Conservation (phyloP, 2,888 invertebrate genomes). For the Cheilosia variabilis region DNA sequence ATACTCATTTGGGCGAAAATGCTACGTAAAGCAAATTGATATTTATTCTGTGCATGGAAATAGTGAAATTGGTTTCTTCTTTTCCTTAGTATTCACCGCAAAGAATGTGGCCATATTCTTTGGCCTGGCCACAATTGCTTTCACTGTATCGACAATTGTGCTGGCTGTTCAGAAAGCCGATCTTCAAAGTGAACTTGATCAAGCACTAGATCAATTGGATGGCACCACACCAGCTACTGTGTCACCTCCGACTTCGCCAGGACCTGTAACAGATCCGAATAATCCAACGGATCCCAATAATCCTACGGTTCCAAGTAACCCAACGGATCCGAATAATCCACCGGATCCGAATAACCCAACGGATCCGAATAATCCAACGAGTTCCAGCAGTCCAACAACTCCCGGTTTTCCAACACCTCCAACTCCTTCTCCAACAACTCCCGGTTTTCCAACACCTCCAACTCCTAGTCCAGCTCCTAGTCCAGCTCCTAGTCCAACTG, state of each 20-base stretch:
- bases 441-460: background rate
- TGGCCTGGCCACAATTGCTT: constrained; percentile 80
- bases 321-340: background rate
- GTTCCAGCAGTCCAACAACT: background rate
- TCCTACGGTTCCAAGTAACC: background rate
- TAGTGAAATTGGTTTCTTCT: background rate
- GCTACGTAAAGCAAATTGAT: constrained; percentile 31
- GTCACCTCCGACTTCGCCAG: constrained; percentile 10
- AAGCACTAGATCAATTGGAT: constrained; percentile 79
- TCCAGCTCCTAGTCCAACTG: constrained; percentile 1
- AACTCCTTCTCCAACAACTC: constrained; percentile 50
- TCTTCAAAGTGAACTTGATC: constrained; percentile 80
- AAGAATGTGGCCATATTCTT: constrained; percentile 80
- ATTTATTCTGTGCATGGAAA: no score
- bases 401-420: background rate
- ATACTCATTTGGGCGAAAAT: constrained; percentile 12
- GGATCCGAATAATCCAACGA: background rate
- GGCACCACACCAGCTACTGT: constrained; percentile 33
- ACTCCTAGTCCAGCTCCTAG: constrained; percentile 20
- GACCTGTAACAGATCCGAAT: constrained; percentile 1
- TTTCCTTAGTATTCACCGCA: constrained; percentile 78
- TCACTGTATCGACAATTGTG: constrained; percentile 85
- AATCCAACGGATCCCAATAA: background rate
- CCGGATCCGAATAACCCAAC: constrained; percentile 1
- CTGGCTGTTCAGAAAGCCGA: constrained; percentile 84